A percentile compares a stretch with the other conserved stretches of the same genome.
phyloP scores from a whole-genome alignment of 2,113 vertebrate genomes.

The Tricholaema leucomelas region DNA sequence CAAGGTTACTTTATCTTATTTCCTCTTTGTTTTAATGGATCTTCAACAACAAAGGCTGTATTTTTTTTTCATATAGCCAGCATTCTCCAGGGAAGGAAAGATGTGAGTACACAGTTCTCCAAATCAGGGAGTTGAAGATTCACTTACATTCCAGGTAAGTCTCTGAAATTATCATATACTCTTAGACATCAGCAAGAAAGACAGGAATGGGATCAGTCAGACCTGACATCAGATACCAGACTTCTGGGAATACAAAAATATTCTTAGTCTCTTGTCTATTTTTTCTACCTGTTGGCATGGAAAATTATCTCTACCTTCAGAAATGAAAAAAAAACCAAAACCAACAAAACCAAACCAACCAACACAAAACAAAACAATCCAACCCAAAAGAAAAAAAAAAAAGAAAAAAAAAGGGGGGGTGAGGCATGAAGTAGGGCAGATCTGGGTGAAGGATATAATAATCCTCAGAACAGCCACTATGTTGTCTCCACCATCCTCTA shows the following conservation, averaged over 20 bases:
- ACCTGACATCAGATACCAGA: neutral
- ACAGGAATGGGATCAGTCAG: neutral
- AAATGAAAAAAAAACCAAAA: neutral
- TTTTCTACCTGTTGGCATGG: neutral
- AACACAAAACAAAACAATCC: too few species aligned
- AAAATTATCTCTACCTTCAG: neutral
- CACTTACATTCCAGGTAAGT: neutral
- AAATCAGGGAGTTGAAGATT: neutral
- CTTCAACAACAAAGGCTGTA: neutral
- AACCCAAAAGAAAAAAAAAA: too few species aligned
- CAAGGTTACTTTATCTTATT: neutral
- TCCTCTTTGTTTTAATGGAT: neutral
- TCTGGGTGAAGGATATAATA: neutral
- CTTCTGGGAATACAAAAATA: neutral
- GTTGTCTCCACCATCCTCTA: neutral
- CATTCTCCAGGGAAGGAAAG: neutral
- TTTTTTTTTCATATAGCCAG: neutral
- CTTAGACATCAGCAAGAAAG: neutral
- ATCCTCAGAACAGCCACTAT: rapidly evolving
- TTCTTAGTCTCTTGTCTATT: neutral
- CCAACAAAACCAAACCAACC: too few species aligned
- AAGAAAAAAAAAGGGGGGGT: too few species aligned
- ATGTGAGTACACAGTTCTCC: neutral
- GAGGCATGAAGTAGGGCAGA: neutral
- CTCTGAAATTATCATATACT: neutral